Evolutionary conservation across 2,113 vertebrate species (phyloP), one percentile per base, ranked within the genome.

Genomic region (Tragelaphus imberbis): DNA sequence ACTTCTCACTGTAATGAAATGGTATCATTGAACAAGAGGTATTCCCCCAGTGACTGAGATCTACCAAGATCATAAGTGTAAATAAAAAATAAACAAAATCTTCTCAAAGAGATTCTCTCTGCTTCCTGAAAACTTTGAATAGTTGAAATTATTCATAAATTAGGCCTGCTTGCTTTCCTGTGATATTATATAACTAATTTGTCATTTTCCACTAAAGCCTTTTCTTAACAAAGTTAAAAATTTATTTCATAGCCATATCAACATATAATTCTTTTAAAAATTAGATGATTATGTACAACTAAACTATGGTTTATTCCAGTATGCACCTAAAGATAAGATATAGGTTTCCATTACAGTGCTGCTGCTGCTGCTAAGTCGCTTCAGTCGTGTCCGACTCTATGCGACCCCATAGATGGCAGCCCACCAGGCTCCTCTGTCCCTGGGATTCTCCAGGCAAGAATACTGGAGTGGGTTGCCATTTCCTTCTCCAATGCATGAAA

Each of bases 141-240:
- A 90, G 47, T 47, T 87, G 95, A 81, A 40, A 7, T 6, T 84
- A 88, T 63, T 92, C 1, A 89, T 91, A 97, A 95, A 86, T 28
- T 33, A 81, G 27, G 17, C 2, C 56, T 91, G 47, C 27, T 84
- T 84, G n/a, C 8, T 89, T 93, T 97, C 55, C 30, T 82, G 27
- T 59, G 21, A 6, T 80, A 86, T 68, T 88, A 68, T 1, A 88
- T 27, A 95, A 95, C n/a, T 77, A 53, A 71, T 16, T 68, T 96
- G 89, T 71, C 11, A 88, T 33, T 93, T 81, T 88, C 53, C 1
- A 88, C 17, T 90, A 16, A 91, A 84, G 17, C 90, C 8, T 81
- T 7, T 96, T 87, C 40, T 94, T 79, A 96, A 19, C 28, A 75
- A 88, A 95, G 65, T 88, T 81, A 85, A 96, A 95, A 65, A 36